These are phyloP conservation scores for Chloropsis hardwickii DNA, from an alignment of 2,113 vertebrate species.

Conservation along the genomic window DNA sequence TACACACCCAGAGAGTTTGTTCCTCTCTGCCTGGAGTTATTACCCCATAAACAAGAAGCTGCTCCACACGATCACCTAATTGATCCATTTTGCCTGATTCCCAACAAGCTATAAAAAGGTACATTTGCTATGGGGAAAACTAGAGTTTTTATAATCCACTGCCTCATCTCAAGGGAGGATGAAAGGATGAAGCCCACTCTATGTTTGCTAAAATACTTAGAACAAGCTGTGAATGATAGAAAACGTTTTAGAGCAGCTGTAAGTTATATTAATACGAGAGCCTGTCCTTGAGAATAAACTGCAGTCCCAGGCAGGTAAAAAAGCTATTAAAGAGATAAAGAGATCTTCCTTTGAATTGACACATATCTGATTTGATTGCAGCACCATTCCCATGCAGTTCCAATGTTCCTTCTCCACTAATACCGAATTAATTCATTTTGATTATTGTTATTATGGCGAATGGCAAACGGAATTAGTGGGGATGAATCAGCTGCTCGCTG, in stretches of 20 bases:
- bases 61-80: slow-evolving; percentile 24
- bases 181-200: background rate
- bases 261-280: background rate
- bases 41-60: slow-evolving; percentile 41
- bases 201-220: slow-evolving; percentile 50
- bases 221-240: background rate
- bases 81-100: slow-evolving; percentile 42
- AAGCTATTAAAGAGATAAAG: slow-evolving; percentile 42
- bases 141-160: slow-evolving; percentile 19
- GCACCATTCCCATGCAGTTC: slow-evolving; percentile 11
- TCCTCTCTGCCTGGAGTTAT: background rate
- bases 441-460: slow-evolving; percentile 42
- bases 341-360: slow-evolving; percentile 6
- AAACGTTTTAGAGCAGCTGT: background rate
- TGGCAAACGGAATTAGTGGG: background rate
- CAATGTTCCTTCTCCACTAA: slow-evolving; percentile 13
- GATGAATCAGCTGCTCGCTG: background rate
- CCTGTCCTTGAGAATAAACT: background rate
- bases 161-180: background rate
- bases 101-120: slow-evolving; percentile 35
- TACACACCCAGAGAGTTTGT: background rate
- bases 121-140: background rate
- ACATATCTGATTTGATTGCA: slow-evolving; percentile 4
- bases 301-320: background rate
- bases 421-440: slow-evolving; percentile 54